Evolutionary conservation across 1,140 invertebrate genomes (phyloP).

Genomic region (Centruroides vittatus): DNA sequence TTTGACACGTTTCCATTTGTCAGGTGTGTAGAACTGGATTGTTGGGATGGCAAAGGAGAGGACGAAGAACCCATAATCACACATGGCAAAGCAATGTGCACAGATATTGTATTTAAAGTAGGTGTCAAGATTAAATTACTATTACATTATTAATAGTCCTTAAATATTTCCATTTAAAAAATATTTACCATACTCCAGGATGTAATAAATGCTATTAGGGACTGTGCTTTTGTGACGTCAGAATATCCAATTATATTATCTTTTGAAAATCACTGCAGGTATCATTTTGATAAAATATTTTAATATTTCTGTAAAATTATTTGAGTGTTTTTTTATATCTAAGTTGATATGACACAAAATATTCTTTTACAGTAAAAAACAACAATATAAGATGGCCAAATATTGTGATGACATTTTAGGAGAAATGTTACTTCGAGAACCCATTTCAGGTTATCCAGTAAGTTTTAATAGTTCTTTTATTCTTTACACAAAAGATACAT

Average conservation of each 20-base stretch:
- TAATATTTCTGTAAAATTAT: too few species aligned
- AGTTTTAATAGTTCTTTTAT: constrained; percentile 23
- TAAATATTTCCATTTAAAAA: neutral
- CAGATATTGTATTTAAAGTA: constrained; percentile 91
- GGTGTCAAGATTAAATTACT: constrained; percentile 7
- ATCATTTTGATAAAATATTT: constrained; percentile 3
- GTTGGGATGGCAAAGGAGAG: constrained; percentile 94
- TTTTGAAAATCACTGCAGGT: constrained; percentile 97
- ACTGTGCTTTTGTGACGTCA: constrained; percentile 95
- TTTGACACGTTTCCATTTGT: too few species aligned
- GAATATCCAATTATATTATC: constrained; percentile 95
- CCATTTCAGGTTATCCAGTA: constrained; percentile 78
- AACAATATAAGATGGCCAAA: constrained; percentile 96
- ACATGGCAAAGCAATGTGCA: constrained; percentile 99
- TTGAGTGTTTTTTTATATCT: too few species aligned
- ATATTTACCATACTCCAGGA: constrained; percentile 38
- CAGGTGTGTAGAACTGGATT: constrained; percentile 95
- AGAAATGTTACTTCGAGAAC: constrained; percentile 84
- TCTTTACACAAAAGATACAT: neutral
- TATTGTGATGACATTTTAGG: constrained; percentile 97
- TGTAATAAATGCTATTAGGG: constrained; percentile 89
- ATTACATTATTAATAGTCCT: neutral
- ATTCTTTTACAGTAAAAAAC: constrained; percentile 50
- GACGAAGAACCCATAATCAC: constrained; percentile 98
- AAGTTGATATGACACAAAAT: too few species aligned